Conservation (phyloP, 2,888 invertebrate species). For the Drosophila parthenogenetica region DNA sequence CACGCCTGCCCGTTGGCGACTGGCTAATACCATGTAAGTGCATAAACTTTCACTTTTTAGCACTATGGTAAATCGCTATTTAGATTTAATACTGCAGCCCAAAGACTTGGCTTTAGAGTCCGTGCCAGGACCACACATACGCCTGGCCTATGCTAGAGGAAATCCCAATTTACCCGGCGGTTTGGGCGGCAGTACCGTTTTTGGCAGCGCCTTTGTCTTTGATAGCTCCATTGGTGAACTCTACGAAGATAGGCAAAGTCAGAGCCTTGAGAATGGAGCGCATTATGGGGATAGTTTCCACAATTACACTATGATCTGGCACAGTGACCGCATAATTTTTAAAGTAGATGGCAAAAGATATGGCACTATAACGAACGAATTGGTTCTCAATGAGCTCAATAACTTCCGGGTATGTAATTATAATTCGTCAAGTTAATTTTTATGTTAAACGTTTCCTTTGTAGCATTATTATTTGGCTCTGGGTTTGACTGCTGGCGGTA, state of each 20-base stretch:
- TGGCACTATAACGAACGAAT: constrained; percentile 22
- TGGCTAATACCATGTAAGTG: constrained; percentile 49
- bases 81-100: constrained; percentile 41
- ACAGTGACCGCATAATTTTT: constrained; percentile 36
- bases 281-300: constrained; percentile 42
- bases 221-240: accelerated
- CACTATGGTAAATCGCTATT: not conserved
- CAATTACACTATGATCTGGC: constrained; percentile 46
- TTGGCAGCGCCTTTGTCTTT: constrained; percentile 11
- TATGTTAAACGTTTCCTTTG: not conserved
- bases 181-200: constrained; percentile 30
- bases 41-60: not conserved
- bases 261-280: not conserved
- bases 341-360: constrained; percentile 34
- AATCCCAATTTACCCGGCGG: not conserved
- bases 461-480: constrained; percentile 23
- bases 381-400: constrained; percentile 15
- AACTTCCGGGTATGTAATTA: not conserved
- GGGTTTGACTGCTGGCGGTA: constrained; percentile 39
- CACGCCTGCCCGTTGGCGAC: constrained; percentile 41
- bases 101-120: not conserved
- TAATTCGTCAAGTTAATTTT: not conserved
- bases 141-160: constrained; percentile 40
- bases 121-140: constrained; percentile 1
- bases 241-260: not conserved